Evolutionary conservation across 1,140 invertebrate genomes (phyloP).

Genomic region (Lineus longissimus): DNA sequence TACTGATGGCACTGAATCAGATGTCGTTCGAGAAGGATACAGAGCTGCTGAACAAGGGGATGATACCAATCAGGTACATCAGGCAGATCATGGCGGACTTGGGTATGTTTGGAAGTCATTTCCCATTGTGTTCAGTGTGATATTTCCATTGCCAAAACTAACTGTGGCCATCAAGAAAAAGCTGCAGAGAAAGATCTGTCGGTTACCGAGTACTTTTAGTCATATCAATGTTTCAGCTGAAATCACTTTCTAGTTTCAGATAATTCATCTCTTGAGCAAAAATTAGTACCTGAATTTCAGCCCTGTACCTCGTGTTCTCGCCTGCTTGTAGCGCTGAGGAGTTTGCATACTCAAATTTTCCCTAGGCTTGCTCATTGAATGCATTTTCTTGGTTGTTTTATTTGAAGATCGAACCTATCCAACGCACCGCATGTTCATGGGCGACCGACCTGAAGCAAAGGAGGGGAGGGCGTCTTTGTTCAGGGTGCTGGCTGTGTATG

Average conservation of each 20-base stretch:
- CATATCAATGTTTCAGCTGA: too few relatives aligned
- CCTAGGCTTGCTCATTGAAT: background rate
- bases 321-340: too few relatives aligned
- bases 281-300: too few relatives aligned
- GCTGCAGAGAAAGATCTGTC: too few relatives aligned
- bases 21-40: slow-evolving; percentile 6
- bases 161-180: too few relatives aligned
- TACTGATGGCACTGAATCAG: background rate
- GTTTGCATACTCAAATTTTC: too few relatives aligned
- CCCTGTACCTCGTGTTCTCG: too few relatives aligned
- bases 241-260: too few relatives aligned
- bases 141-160: background rate
- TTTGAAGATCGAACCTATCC: slow-evolving; percentile 20
- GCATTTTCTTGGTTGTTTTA: background rate
- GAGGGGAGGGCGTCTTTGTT: slow-evolving; percentile 22
- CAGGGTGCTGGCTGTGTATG: slow-evolving; percentile 22
- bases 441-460: slow-evolving; percentile 15
- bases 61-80: slow-evolving; percentile 6
- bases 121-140: background rate
- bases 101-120: slow-evolving; percentile 7
- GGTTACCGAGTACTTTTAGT: too few relatives aligned
- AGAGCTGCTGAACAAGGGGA: background rate
- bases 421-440: slow-evolving; percentile 21
- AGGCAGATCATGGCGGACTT: slow-evolving; percentile 23
- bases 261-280: too few relatives aligned